Evolutionary conservation across 2,888 invertebrate genomes (phyloP), one percentile per base, ranked within the genome.

Genomic region (Axea sp.): DNA sequence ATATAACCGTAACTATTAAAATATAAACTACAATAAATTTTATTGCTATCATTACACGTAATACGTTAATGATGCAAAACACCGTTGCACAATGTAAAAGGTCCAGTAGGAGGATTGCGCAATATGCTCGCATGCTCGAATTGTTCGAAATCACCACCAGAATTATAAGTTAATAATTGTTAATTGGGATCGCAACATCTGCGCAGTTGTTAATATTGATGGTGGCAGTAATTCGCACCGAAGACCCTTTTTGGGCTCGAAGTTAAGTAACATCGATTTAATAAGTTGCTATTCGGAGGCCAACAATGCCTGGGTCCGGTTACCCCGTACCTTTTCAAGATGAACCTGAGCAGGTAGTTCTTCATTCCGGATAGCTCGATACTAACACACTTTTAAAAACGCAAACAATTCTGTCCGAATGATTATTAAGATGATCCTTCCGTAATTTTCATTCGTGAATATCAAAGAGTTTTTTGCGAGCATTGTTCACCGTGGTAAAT

Each of bases 201-300:
- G 24, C 15, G 5, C 9, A 28, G 5, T 28, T 45, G 28, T 2
- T 15, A 17, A 1, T 37, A 6, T 12, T n/a, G 9, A 11, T 11
- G 9, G 11, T n/a, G 19, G 15, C n/a, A 4, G 33, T 7, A 7
- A 7, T 1, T 31, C 12, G 11, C 6, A 15, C 1, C 9, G 15
- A 9, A 11, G 19, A 37, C 19, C 51, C 51, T 37, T 37, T 33
- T 49, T 5, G 6, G 41, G 33, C 8, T 5, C 8, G 47, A 14
- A 39, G 43, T 24, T 11, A 28, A 39, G 72, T 75, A 75, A 77
- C 65, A 55, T 76, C 67, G 37, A 67, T 78, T 79, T 75, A 77
- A 78, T 75, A 76, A 76, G 76, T 75, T 65, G 65, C 68, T 37
- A 59, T 51, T 49, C 33, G 35, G 12, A 19, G 6, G 8, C 49